Evolutionary conservation across 2,113 vertebrate species (phyloP).

Genomic region (Campylomormyrus tamandua): DNA sequence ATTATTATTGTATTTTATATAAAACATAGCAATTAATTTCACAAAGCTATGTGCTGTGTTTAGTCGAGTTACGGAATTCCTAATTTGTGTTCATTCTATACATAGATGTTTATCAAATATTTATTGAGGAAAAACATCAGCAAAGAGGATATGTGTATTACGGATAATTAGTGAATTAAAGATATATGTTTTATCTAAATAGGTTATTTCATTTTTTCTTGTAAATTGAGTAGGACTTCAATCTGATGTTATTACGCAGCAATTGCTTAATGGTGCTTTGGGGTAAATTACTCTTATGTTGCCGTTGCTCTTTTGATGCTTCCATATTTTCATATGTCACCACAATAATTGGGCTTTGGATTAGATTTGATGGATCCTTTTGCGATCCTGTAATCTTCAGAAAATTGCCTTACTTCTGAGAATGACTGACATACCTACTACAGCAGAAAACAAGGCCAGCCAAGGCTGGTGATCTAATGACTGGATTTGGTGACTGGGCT

Average conservation of each 20-base stretch:
- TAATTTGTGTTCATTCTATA: not conserved
- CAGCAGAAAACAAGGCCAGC: not conserved
- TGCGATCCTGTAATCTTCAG: constrained; percentile 11
- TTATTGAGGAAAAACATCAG: not conserved
- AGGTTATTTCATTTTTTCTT: not conserved
- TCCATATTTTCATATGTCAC: constrained; percentile 6
- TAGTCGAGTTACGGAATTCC: not conserved
- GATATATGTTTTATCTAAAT: not conserved
- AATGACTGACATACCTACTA: constrained; percentile 11
- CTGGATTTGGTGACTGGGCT: constrained; percentile 29
- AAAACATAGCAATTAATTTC: not conserved
- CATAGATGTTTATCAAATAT: not conserved
- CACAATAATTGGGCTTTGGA: constrained; percentile 14
- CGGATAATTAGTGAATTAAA: not conserved
- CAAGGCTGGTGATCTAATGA: not conserved
- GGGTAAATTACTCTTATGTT: not conserved
- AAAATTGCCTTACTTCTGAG: not conserved
- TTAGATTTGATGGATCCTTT: constrained; percentile 6
- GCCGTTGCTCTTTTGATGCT: not conserved
- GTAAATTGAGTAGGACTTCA: not conserved
- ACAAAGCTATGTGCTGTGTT: not conserved
- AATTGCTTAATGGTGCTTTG: not conserved
- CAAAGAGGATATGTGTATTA: not conserved
- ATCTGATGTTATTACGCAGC: not conserved
- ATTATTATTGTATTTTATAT: not conserved